Evolutionary conservation across 1,140 invertebrate genomes (phyloP).

Genomic region (Tribolium madens): DNA sequence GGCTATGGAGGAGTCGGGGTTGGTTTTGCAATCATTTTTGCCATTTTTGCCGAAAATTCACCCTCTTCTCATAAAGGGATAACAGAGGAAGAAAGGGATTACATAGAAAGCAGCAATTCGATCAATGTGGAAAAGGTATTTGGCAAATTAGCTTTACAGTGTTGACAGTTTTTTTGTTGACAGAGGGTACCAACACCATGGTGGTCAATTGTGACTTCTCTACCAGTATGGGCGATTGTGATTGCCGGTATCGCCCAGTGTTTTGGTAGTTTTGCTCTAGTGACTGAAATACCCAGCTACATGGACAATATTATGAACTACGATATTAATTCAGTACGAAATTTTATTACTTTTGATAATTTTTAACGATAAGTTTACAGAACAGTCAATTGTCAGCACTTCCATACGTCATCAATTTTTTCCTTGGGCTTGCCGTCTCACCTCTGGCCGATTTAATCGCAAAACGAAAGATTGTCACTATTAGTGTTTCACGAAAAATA

Average conservation of each 20-base stretch:
- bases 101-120: conserved; percentile 68
- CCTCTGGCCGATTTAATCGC: background rate
- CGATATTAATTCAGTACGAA: conserved; percentile 71
- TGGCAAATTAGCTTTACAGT: no score
- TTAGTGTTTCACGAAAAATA: background rate
- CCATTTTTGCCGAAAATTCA: conserved; percentile 73
- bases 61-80: conserved; percentile 75
- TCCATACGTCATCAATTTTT: background rate
- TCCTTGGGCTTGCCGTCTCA: background rate
- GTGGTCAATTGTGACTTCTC: conserved; percentile 78
- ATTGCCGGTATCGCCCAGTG: conserved; percentile 86
- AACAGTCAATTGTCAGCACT: background rate
- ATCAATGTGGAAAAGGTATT: background rate
- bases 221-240: conserved; percentile 85
- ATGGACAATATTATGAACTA: conserved; percentile 85
- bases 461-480: background rate
- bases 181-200: conserved; percentile 71
- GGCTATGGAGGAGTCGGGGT: conserved; percentile 76
- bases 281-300: conserved; percentile 92
- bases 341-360: background rate
- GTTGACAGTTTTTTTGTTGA: no score
- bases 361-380: background rate
- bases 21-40: conserved; percentile 73
- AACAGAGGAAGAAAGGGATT: conserved; percentile 71
- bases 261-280: conserved; percentile 92